phyloP scores from a whole-genome alignment of 2,888 invertebrate genomes.

The Rhagonycha lutea region DNA sequence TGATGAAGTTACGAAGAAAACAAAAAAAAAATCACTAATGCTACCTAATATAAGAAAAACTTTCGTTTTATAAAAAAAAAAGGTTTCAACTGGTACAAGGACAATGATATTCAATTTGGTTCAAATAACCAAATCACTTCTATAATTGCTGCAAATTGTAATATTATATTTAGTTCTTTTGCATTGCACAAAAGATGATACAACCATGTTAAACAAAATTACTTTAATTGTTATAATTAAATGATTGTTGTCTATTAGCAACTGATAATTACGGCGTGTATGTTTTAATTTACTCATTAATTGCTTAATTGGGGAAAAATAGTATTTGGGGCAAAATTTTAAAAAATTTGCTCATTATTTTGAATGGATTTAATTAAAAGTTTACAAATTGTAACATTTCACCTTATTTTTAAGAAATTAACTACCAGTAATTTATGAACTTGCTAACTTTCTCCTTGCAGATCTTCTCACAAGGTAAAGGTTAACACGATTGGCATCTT shows the following conservation, averaged over 20 bases:
- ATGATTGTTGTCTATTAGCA: background rate
- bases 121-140: background rate
- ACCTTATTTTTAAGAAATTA: background rate
- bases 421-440: constrained; percentile 1
- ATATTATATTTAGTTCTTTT: background rate
- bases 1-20: background rate
- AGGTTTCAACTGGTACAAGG: background rate
- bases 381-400: background rate
- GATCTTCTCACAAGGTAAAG: constrained; percentile 16
- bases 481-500: constrained; percentile 7
- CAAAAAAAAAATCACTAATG: background rate
- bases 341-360: background rate
- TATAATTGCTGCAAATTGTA: background rate
- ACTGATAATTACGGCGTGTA: background rate
- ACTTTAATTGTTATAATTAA: background rate
- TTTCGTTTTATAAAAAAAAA: background rate
- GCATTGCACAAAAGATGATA: background rate
- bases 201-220: background rate
- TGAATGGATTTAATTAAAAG: background rate
- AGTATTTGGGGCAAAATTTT: background rate
- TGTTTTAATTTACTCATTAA: background rate
- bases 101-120: background rate
- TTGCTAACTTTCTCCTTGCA: background rate
- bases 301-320: background rate
- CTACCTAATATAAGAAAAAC: background rate